These are phyloP conservation scores for Gallinago jamesoni DNA, from an alignment of 2,113 vertebrate genomes.

Conservation along the genomic window DNA sequence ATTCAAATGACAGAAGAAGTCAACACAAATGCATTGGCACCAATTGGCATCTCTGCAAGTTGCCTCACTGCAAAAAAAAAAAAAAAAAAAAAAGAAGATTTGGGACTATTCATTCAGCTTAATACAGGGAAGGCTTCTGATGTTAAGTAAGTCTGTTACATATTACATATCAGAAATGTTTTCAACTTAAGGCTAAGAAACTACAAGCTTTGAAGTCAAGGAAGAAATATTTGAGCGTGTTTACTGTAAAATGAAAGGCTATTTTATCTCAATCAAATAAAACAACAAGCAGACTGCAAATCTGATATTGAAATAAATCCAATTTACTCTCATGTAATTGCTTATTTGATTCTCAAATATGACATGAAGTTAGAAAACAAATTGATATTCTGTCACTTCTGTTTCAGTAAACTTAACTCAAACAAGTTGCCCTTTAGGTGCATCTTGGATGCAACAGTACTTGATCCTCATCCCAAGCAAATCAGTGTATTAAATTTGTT, in stretches of 20 bases:
- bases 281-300: conserved; percentile 32
- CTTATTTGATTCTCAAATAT: conserved; percentile 74
- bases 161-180: background rate
- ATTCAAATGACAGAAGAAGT: background rate
- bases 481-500: conserved; percentile 51
- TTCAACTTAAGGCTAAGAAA: background rate
- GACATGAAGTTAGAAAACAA: conserved; percentile 70
- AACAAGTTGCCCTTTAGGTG: conserved; percentile 60
- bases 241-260: conserved; percentile 38
- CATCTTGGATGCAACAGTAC: conserved; percentile 32
- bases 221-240: conserved; percentile 26
- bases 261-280: conserved; percentile 41
- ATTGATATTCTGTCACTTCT: conserved; percentile 77
- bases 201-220: background rate
- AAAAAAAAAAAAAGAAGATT: background rate
- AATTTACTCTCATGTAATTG: conserved; percentile 70
- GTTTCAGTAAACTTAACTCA: conserved; percentile 64
- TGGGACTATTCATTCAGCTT: background rate
- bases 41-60: background rate
- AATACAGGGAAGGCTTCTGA: background rate
- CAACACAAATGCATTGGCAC: background rate
- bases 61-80: background rate
- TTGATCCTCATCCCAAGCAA: conserved; percentile 69
- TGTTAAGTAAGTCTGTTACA: background rate
- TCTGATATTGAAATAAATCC: conserved; percentile 71